Evolutionary conservation across 2,888 invertebrate genomes (phyloP).

Genomic region (Drosophila antonietae): DNA sequence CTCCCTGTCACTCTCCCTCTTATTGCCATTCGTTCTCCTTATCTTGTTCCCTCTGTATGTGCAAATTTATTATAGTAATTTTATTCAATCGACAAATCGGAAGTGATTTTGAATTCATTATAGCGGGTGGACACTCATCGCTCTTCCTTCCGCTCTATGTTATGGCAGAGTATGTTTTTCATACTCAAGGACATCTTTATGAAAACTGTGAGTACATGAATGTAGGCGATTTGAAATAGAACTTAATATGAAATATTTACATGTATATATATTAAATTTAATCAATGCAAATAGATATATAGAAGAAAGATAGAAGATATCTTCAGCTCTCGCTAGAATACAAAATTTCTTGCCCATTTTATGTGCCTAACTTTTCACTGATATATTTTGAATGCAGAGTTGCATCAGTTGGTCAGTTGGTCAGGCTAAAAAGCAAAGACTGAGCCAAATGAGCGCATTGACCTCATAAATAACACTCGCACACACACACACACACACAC

Average conservation of each 20-base stretch:
- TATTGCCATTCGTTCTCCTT: background rate
- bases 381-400: background rate
- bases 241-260: background rate
- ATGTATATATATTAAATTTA: too few relatives aligned
- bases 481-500: conserved; percentile 26
- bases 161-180: background rate
- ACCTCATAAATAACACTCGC: conserved; percentile 71
- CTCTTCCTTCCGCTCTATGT: background rate
- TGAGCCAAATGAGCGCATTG: conserved; percentile 67
- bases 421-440: conserved; percentile 16
- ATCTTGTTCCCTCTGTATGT: conserved; percentile 42
- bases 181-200: background rate
- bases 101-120: conserved; percentile 81
- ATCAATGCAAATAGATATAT: too few relatives aligned
- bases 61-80: conserved; percentile 81
- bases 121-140: conserved; percentile 49
- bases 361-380: background rate
- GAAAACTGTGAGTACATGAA: background rate
- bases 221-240: background rate
- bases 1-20: conserved; percentile 1
- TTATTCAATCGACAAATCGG: conserved; percentile 84
- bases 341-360: background rate
- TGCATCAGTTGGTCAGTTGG: conserved; percentile 17
- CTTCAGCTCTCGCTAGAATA: background rate
- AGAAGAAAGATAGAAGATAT: too few relatives aligned